These are phyloP conservation scores for Pedionomus torquatus DNA, from an alignment of 2,113 vertebrate genomes.

Conservation along the genomic window DNA sequence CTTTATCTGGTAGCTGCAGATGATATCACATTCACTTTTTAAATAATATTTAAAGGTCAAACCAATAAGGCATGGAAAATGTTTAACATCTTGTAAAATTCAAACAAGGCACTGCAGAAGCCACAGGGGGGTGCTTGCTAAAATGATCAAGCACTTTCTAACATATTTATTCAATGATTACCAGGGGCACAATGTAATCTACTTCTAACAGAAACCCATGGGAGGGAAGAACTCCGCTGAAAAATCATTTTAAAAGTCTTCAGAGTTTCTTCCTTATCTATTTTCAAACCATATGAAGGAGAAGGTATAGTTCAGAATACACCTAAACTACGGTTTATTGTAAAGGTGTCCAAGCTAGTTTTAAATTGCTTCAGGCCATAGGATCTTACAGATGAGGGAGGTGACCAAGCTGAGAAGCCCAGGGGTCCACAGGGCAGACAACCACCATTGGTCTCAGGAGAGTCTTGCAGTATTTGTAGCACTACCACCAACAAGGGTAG, in stretches of 20 bases:
- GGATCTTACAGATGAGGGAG: neutral
- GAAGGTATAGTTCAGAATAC: neutral
- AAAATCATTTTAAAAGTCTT: neutral
- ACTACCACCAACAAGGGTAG: rapidly evolving
- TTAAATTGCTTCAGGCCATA: neutral
- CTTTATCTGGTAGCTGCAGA: constrained; percentile 25
- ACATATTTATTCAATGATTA: constrained; percentile 60
- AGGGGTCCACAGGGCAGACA: neutral
- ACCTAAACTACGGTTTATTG: neutral
- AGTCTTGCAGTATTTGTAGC: neutral
- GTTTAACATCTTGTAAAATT: constrained; percentile 65
- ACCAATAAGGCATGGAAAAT: constrained; percentile 56
- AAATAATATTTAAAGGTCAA: constrained; percentile 69
- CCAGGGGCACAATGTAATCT: neutral
- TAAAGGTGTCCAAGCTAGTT: neutral
- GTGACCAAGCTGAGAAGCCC: neutral
- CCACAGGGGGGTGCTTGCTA: constrained; percentile 19
- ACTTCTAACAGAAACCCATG: neutral
- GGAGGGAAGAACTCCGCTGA: neutral
- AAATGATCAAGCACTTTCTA: constrained; percentile 55
- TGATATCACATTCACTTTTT: constrained; percentile 35
- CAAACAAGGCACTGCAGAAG: constrained; percentile 31
- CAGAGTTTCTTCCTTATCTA: neutral
- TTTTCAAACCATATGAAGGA: neutral
- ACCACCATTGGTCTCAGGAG: rapidly evolving